Base-by-base conservation (phyloP, 2,113 vertebrate species). In the Seriola rivoliana region DNA sequence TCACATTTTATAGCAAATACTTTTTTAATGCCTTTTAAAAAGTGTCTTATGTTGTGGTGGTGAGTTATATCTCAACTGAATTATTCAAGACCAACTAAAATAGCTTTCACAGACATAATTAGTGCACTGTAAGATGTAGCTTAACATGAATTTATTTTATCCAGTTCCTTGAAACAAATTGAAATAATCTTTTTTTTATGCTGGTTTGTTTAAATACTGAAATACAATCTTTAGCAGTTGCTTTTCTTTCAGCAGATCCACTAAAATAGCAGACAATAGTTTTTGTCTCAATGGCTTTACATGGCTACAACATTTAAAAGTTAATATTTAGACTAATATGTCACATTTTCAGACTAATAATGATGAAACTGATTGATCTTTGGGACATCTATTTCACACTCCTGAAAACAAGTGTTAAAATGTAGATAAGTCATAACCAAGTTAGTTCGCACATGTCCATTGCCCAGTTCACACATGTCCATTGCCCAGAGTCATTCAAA, bases 11-110 rank as follows among this genome's bases (percentile, higher is more conserved):
- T 9, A 72, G 54, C 14, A 44, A 23, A 85, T 83, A 84, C 74
- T 58, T 81, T 55, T 71, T 8, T 68, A 85, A 84, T 66, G 60
- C 65, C 57, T 75, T 72, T 42, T 67, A 14, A 70, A 75, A 86
- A 67, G 40, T 71, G 46, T 82, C 11, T 10, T 17, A 11, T 36
- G 17, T 69, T 62, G 58, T 2, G 42, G 52, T 58, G 29, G 50
- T 12, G 42, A 3, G 3, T 52, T 42, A 11, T 55, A 42, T 74
- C 29, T 63, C 19, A 40, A 4, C 16, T 36, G 19, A 72, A 0
- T 71, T 59, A 64, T 10, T 17, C 0, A 64, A 17, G 9, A 34
- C 1, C 1, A 17, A 59, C 38, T 32, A n/a, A 65, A 46, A 75
- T 11, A 40, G 32, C 55, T 48, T 68, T 14, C 36, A 64, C 3